Percentiles rank a stretch among this genome's conserved stretches.
Evolutionary conservation across 2,797 vertebrate genomes (phyloP).

Genomic region (Chrosomus eos): DNA sequence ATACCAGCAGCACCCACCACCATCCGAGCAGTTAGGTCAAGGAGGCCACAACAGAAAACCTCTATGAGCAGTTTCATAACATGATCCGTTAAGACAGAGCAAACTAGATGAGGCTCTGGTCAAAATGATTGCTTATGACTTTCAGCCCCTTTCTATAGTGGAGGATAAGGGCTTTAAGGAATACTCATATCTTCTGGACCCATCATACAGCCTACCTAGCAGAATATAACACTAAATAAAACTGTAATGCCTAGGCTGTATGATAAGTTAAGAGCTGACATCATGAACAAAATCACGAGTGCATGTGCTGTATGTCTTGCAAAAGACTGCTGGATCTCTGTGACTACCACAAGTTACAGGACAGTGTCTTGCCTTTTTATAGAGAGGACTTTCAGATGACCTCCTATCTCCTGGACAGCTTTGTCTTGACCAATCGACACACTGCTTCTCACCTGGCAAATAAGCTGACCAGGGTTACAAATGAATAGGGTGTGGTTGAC

Average conservation of each 20-base stretch:
- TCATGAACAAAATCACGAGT: too few species aligned
- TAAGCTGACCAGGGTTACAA: not conserved
- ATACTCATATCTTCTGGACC: not conserved
- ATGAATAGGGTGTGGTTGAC: not conserved
- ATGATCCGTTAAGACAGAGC: too few species aligned
- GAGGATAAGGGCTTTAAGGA: not conserved
- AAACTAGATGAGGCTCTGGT: constrained; percentile 1
- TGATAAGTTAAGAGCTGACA: too few species aligned
- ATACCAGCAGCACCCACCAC: too few species aligned
- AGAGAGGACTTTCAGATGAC: not conserved
- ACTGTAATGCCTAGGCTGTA: too few species aligned
- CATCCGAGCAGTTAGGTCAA: too few species aligned
- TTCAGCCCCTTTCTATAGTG: not conserved
- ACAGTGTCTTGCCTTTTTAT: not conserved
- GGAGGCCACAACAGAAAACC: too few species aligned
- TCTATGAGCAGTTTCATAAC: too few species aligned
- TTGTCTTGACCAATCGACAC: not conserved
- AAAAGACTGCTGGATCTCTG: not conserved
- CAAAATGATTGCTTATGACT: not conserved
- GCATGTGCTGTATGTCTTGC: too few species aligned
- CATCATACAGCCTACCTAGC: not conserved
- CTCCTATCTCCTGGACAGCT: not conserved
- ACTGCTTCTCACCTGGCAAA: constrained; percentile 7
- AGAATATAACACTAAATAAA: not conserved
- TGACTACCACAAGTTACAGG: not conserved